These are phyloP conservation scores for Copsychus sechellarum DNA, from an alignment of 2,113 vertebrate species.

Conservation along the genomic window DNA sequence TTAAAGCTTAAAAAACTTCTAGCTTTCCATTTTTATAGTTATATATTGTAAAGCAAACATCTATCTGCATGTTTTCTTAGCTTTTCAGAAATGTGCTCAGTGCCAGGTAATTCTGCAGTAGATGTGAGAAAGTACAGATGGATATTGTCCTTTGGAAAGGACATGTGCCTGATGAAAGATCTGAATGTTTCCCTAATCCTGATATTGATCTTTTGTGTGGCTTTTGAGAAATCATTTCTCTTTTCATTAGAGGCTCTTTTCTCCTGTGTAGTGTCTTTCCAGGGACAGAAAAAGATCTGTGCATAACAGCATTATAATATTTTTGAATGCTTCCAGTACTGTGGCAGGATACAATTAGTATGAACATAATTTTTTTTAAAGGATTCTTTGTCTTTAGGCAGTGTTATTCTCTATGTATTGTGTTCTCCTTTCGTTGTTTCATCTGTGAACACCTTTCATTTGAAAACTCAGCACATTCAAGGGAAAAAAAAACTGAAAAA, in stretches of 20 bases:
- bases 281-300: background rate
- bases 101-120: background rate
- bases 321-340: background rate
- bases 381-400: background rate
- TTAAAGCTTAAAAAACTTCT: background rate
- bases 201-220: background rate
- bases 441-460: background rate
- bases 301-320: background rate
- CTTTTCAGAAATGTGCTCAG: background rate
- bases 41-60: background rate
- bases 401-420: background rate
- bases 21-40: background rate
- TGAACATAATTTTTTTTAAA: background rate
- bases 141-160: background rate
- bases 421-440: background rate
- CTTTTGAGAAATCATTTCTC: slow-evolving; percentile 5
- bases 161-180: background rate
- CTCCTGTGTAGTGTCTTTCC: background rate
- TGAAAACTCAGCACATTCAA: background rate
- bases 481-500: background rate
- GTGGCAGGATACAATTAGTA: background rate
- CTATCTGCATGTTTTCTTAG: background rate
- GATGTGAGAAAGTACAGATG: background rate
- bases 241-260: background rate
- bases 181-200: background rate